Evolutionary conservation across 2,888 invertebrate genomes (phyloP), one percentile per base, ranked within the genome.

Genomic region (Sinodicranocentrus sp.): DNA sequence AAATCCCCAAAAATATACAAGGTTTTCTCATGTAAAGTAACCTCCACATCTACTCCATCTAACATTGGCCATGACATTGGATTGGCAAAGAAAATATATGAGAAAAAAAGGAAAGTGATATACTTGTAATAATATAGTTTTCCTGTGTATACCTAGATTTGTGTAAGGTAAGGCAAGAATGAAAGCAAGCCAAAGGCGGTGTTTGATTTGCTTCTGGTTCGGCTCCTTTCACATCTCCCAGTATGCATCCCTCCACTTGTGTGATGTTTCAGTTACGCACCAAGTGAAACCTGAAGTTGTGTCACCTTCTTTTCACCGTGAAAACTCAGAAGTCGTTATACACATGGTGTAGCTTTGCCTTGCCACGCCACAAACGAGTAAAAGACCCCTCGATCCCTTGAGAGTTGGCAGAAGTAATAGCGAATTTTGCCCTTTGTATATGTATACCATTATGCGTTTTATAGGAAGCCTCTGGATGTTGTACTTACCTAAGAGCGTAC

Each of bases 361-460:
- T 33, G 3, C 19, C 10, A 15, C 52, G 25, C 33, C 33, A 44
- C 28, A 26, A 61, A 71, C 21, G 78, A 33, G 33, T 33, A 65
- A 85, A 84, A 86, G 85, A 85, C 85, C 86, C 87, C 86, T 85
- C 76, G 52, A 43, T 87, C 87, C 86, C 87, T 57, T 80, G 87
- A 84, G 87, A 87, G 65, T 75, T 78, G 59, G 54, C 57, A 28
- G 57, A 59, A 61, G 70, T 78, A 78, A 63, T 68, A 52, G 84
- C 82, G 83, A 86, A 85, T 83, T 82, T 48, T 21, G 82, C 70
- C 72, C 85, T 65, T 19, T 70, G 71, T 73, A 25, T 67, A 28
- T 75, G 10, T 65, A 65, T 33, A 6, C 57, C 52, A 57, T 54
- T 33, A 33, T 33, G 5, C 33, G 10, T 33, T 33, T 10, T 33